These are phyloP conservation scores for Acanthosoma haemorrhoidale DNA, from an alignment of 2,888 invertebrate genomes.

Conservation along the genomic window DNA sequence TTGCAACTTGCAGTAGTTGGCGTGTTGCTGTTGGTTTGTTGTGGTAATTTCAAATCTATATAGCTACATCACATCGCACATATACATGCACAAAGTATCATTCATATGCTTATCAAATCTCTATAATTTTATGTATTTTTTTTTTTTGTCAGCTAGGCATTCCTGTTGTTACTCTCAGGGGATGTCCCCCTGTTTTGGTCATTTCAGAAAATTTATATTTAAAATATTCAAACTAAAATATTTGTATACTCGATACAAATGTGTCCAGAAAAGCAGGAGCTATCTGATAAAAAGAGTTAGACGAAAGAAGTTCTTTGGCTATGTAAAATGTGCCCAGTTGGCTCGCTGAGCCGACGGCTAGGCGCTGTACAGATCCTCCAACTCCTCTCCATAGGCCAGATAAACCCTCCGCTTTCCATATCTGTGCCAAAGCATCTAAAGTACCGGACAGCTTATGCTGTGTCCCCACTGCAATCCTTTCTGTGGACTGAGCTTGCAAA, in stretches of 20 bases:
- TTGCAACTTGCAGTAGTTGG: no score
- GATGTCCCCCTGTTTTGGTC: no score
- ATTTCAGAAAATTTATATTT: no score
- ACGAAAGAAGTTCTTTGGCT: constrained; percentile 54
- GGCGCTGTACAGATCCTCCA: constrained; percentile 64
- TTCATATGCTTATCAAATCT: no score
- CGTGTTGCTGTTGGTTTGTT: no score
- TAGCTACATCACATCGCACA: no score
- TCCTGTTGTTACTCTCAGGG: no score
- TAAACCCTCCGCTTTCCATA: constrained; percentile 43
- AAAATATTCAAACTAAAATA: no score
- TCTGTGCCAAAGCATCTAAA: constrained; percentile 53
- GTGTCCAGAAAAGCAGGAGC: constrained; percentile 58
- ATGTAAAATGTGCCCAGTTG: constrained; percentile 78
- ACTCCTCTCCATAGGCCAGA: constrained; percentile 76
- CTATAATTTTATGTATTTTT: no score
- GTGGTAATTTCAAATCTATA: no score
- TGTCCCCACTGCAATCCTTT: constrained; percentile 79
- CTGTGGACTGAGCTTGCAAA: constrained; percentile 65
- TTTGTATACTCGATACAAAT: constrained; percentile 65
- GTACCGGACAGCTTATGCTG: constrained; percentile 73
- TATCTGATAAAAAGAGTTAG: constrained; percentile 43
- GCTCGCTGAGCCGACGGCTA: constrained; percentile 73
- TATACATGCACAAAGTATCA: no score
- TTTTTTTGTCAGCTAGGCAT: no score